Evolutionary conservation across 2,113 vertebrate species (phyloP).

Genomic region (Chiloscyllium plagiosum): DNA sequence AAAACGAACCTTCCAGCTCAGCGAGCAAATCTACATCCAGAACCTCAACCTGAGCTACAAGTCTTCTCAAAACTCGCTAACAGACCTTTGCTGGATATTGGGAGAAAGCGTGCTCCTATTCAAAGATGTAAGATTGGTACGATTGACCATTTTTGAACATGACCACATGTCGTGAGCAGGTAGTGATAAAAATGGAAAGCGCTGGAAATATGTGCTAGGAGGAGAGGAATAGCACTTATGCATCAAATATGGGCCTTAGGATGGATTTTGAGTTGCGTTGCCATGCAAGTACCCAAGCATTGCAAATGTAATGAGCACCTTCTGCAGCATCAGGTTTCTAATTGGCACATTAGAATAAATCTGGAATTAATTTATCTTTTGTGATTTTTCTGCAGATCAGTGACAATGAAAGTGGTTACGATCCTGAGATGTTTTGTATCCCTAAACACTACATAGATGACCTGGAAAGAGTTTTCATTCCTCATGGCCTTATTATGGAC

Average conservation of each 20-base stretch:
- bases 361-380: not conserved
- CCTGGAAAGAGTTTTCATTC: constrained; percentile 68
- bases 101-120: not conserved
- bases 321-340: too few relatives aligned
- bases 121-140: not conserved
- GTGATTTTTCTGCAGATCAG: constrained; percentile 37
- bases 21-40: too few relatives aligned
- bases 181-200: too few relatives aligned
- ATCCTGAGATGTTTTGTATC: constrained; percentile 64
- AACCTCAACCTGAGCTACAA: too few relatives aligned
- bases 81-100: too few relatives aligned
- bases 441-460: constrained; percentile 68
- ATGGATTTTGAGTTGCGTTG: not conserved
- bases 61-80: too few relatives aligned
- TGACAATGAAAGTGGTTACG: constrained; percentile 61
- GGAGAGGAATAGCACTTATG: too few relatives aligned
- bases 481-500: constrained; percentile 71
- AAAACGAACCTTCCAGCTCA: too few relatives aligned
- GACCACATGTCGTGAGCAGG: not conserved
- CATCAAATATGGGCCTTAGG: too few relatives aligned
- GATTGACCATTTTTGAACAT: not conserved
- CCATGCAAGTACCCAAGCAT: not conserved
- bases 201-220: too few relatives aligned
- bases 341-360: not conserved
- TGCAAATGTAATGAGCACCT: too few relatives aligned